phyloP scores from a whole-genome alignment of 2,888 invertebrate species.

The Leptopilina syphax region DNA sequence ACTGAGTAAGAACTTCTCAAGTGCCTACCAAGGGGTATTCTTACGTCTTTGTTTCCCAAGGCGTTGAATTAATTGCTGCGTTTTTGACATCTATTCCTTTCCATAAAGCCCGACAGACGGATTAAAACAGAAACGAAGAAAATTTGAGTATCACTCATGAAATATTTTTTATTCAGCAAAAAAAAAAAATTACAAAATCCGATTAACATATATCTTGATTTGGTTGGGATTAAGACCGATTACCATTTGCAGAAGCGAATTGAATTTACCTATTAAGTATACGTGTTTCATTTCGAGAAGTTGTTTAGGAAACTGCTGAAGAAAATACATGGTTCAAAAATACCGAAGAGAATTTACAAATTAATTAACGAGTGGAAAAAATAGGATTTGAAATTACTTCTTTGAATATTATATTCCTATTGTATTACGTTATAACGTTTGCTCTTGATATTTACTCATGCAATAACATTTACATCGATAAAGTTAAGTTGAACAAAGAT shows the following conservation, averaged over 20 bases:
- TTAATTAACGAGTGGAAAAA: no score
- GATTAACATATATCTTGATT: background rate
- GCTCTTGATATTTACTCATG: no score
- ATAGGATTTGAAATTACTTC: no score
- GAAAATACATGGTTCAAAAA: background rate
- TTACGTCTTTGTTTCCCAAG: slow-evolving; percentile 72
- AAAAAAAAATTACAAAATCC: no score
- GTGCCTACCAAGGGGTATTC: slow-evolving; percentile 67
- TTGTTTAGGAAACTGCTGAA: slow-evolving; percentile 12
- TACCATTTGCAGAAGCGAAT: slow-evolving; percentile 12
- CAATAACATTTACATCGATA: slow-evolving; percentile 29
- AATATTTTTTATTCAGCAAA: background rate
- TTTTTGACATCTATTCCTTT: slow-evolving; percentile 75
- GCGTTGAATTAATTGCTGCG: slow-evolving; percentile 75
- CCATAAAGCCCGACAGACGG: slow-evolving; percentile 64
- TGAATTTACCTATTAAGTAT: slow-evolving; percentile 22
- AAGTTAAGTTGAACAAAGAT: slow-evolving; percentile 22
- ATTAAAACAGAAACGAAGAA: slow-evolving; percentile 65
- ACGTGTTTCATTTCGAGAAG: slow-evolving; percentile 3
- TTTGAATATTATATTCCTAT: no score
- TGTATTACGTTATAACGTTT: no score
- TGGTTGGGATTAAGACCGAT: background rate
- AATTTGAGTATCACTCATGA: slow-evolving; percentile 54
- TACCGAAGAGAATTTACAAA: no score
- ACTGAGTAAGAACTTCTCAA: slow-evolving; percentile 69